phyloP scores from a whole-genome alignment of 2,888 invertebrate genomes.

The Linnaemya vulpina region DNA sequence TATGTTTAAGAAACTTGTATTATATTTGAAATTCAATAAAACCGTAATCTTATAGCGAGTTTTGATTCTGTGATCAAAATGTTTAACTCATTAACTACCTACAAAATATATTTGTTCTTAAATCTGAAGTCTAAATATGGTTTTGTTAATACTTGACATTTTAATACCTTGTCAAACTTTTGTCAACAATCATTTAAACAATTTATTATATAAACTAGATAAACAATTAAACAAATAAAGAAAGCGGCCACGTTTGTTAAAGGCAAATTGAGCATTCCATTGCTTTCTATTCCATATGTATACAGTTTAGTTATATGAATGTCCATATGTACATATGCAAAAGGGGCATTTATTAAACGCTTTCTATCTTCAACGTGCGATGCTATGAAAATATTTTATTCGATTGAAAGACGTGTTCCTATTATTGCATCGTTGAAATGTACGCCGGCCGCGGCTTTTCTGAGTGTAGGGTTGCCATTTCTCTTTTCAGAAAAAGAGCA shows the following conservation, averaged over 20 bases:
- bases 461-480: no score
- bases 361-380: no score
- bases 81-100: not conserved
- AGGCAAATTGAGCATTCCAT: not conserved
- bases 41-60: not conserved
- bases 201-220: conserved; percentile 7
- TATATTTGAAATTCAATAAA: not conserved
- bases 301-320: not conserved
- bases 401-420: no score
- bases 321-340: no score
- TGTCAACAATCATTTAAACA: conserved; percentile 6
- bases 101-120: not conserved
- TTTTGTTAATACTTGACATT: not conserved
- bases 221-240: not conserved
- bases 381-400: no score
- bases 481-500: no score
- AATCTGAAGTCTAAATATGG: conserved; percentile 1
- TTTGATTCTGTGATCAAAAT: not conserved
- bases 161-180: conserved; percentile 11
- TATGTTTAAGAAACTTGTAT: not conserved
- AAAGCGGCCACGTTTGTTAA: conserved; percentile 15
- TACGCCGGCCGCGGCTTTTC: no score
- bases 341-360: no score
- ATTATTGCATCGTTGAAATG: no score
- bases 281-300: no score